Evolutionary conservation across 2,888 invertebrate species (phyloP).

Genomic region (Arge pagana): DNA sequence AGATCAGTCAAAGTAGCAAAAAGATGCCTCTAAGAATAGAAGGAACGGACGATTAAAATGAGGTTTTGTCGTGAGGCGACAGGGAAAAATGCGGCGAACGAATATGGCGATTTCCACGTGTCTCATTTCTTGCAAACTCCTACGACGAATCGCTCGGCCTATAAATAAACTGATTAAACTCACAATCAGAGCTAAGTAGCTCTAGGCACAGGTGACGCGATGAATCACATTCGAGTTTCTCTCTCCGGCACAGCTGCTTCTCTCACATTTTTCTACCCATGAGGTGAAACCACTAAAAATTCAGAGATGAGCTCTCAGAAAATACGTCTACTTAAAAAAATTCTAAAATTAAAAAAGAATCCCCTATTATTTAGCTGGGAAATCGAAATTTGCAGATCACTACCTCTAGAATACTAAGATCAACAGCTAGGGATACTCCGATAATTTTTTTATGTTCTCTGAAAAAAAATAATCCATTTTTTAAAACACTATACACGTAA

Average conservation of each 20-base stretch:
- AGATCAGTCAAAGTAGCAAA: conserved; percentile 19
- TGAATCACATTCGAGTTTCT: conserved; percentile 36
- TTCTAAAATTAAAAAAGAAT: no score
- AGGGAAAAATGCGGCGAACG: neutral
- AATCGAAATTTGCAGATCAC: no score
- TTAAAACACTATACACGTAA: no score
- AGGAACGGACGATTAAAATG: conserved; percentile 30
- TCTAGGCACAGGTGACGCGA: conserved; percentile 38
- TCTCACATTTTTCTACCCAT: no score
- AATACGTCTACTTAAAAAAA: no score
- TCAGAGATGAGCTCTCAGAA: no score
- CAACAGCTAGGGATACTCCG: no score
- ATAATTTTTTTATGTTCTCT: no score
- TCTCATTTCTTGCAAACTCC: conserved; percentile 7
- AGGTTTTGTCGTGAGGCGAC: conserved; percentile 28
- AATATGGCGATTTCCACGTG: conserved; percentile 6
- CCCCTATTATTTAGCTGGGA: no score
- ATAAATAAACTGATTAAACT: conserved; percentile 32
- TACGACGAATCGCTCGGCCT: conserved; percentile 5
- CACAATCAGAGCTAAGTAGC: conserved; percentile 31
- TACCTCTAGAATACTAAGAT: no score
- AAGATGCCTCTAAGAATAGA: conserved; percentile 30
- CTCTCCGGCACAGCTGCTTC: neutral
- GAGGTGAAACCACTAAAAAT: no score
- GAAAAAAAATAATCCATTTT: no score